phyloP scores from a whole-genome alignment of 2,797 vertebrate species.

The Brachyrhaphis roseni region DNA sequence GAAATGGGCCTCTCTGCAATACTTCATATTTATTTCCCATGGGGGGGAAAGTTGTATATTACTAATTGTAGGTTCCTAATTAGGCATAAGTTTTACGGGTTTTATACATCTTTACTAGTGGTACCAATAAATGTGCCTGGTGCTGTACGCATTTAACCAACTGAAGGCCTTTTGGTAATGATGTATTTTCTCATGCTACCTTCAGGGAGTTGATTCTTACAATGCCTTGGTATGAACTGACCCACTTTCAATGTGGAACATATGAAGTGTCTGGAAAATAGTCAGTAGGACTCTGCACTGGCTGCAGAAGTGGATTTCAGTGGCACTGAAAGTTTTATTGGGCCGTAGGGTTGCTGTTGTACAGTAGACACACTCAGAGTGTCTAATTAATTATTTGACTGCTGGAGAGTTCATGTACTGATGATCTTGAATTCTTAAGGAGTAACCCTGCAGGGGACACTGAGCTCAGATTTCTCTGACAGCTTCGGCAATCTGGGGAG shows the following conservation, averaged over 20 bases:
- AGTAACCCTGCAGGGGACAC: slow-evolving; percentile 37
- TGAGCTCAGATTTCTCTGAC: slow-evolving; percentile 46
- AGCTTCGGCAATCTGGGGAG: slow-evolving; percentile 19
- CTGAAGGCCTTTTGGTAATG: background rate
- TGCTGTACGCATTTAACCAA: background rate
- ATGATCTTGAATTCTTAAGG: slow-evolving; percentile 27
- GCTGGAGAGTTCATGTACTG: slow-evolving; percentile 19
- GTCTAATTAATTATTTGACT: slow-evolving; percentile 24
- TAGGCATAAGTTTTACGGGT: background rate
- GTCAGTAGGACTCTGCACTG: background rate
- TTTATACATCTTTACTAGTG: too few relatives aligned
- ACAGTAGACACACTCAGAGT: slow-evolving; percentile 7
- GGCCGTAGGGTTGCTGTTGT: slow-evolving; percentile 3
- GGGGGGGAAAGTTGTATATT: background rate
- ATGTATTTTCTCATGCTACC: background rate
- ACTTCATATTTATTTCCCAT: background rate
- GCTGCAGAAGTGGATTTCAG: background rate
- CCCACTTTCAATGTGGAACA: background rate
- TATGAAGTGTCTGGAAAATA: background rate
- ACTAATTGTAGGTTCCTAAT: background rate
- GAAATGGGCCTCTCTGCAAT: background rate
- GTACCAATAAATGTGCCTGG: background rate
- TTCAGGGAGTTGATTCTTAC: background rate
- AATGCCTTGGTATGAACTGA: background rate
- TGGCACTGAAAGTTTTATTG: background rate